Base-by-base conservation (phyloP, 2,888 invertebrate species). In the Chloroclystis v-ata region DNA sequence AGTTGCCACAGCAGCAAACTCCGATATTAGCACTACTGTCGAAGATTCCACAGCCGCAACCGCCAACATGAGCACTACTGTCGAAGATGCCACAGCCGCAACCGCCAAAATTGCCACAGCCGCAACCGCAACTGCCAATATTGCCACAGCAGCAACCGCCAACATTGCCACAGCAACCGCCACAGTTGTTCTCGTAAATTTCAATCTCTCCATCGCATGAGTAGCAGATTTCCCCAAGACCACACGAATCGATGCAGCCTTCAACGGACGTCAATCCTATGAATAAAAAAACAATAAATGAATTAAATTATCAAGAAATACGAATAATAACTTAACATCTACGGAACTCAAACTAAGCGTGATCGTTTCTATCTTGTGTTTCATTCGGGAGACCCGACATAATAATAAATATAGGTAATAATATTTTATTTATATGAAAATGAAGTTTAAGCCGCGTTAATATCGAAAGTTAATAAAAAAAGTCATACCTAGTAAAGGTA, bases 41-140 rank as follows among this genome's bases (percentile, higher is more conserved):
- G 9, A 7, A 9, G 4, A 13, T 14, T 12, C 32, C 14, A 32
- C 14, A 14, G 5, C 29, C 12, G 12, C 12, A 28, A 11, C 11
- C 12, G 11, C 3, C 7, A 7, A 1, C 25, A 26, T 9, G 1
- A 68, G 67, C 4, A 56, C 59, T 16, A 66, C 65, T 2, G 54
- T 59, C 13, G 10, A 67, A 47, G 46, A 67, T 61, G 14, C 60
- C 63, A 39, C 56, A 29, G 6, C 67, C 65, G 29, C 46, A 47
- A 28, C 61, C 63, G 20, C 59, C 60, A 46, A 57, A 63, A 4
- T 59, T 59, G 7, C 55, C 43, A 42, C 54, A 44, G 20, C 42
- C 44, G 4, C 38, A 25, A 8, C 45, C 42, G 39, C n/a, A 43
- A 10, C 24, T 44, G 4, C 35, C 37, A 7, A 43, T 46, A 13